These are phyloP conservation scores for Catocala fraxini DNA, from an alignment of 2,888 invertebrate species.

Conservation along the genomic window DNA sequence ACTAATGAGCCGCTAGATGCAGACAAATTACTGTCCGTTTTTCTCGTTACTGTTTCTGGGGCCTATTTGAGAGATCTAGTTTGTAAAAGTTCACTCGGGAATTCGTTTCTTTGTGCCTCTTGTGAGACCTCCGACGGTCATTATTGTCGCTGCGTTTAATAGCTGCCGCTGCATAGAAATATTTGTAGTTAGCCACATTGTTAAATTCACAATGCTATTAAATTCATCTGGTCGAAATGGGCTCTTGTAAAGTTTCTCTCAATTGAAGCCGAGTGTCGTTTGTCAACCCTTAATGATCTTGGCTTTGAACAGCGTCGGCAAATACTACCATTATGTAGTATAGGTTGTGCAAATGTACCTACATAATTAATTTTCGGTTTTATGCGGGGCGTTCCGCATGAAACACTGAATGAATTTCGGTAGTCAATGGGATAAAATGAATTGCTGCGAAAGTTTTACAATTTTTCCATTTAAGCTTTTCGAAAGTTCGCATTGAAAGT, in stretches of 20 bases:
- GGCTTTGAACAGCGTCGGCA: constrained; percentile 49
- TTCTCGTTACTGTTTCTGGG: constrained; percentile 33
- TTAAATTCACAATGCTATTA: constrained; percentile 59
- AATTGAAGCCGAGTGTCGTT: constrained; percentile 59
- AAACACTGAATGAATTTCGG: constrained; percentile 32
- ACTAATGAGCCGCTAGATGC: constrained; percentile 44
- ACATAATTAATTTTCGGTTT: constrained; percentile 52
- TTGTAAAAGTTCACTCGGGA: constrained; percentile 36
- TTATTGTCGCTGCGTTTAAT: constrained; percentile 34
- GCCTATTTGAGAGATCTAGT: constrained; percentile 31
- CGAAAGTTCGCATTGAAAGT: constrained; percentile 14
- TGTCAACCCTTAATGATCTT: constrained; percentile 60
- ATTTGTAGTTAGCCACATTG: constrained; percentile 51
- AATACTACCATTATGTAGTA: constrained; percentile 38
- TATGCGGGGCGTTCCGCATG: constrained; percentile 27
- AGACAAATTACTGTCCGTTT: constrained; percentile 42
- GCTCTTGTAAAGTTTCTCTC: constrained; percentile 59
- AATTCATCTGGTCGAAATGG: constrained; percentile 60
- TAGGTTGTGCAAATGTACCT: constrained; percentile 26
- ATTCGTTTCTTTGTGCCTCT: constrained; percentile 23
- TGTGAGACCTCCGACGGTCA: constrained; percentile 20
- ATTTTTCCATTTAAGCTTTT: constrained; percentile 25
- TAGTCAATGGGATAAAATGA: constrained; percentile 29
- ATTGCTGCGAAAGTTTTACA: constrained; percentile 20
- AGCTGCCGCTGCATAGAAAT: constrained; percentile 26